Evolutionary conservation across 2,797 vertebrate genomes (phyloP), one percentile per base, ranked within the genome.

Genomic region (Lepus townsendii): DNA sequence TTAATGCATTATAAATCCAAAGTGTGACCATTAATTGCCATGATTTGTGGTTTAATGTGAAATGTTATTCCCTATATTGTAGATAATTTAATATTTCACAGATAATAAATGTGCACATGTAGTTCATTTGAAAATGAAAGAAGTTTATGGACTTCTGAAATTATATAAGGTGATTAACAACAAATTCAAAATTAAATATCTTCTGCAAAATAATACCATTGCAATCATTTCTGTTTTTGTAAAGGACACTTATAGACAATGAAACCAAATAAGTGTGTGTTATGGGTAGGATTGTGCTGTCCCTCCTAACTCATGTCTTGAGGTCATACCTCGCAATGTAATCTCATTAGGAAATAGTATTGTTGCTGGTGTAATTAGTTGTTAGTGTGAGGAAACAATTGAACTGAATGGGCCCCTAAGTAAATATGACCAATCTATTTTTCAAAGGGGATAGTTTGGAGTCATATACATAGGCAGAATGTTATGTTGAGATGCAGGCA

Each of bases 41-140:
- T 52, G 30, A 83, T 75, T 91, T 86, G 1, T 13, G 27, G 13
- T 79, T 87, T 80, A 69, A 42, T 32, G n/a, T 62, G 20, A 7
- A 57, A 10, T 5, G 14, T 7, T 3, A 2, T 77, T 5, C 24
- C 27, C 12, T 89, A 16, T 71, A 38, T 76, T 60, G 65, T 1
- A 22, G 52, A 62, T 30, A 85, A 30, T 79, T 54, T 24, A 75
- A 86, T 78, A 57, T 10, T 52, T 88, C 60, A 78, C 77, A 38
- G 32, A 80, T 78, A 52, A 50, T 73, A 52, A 92, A 69, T 35
- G 11, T 75, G 16, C 3, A 22, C 24, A 3, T 17, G 3, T n/a
- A 78, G 24, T 66, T 88, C 42, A 87, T 5, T 16, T 60, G 47
- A 80, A 95, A 91, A 76, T 78, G 26, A 83, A 30, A 63, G 47